Evolutionary conservation across 2,113 vertebrate genomes (phyloP).

Genomic region (Chunga burmeisteri): DNA sequence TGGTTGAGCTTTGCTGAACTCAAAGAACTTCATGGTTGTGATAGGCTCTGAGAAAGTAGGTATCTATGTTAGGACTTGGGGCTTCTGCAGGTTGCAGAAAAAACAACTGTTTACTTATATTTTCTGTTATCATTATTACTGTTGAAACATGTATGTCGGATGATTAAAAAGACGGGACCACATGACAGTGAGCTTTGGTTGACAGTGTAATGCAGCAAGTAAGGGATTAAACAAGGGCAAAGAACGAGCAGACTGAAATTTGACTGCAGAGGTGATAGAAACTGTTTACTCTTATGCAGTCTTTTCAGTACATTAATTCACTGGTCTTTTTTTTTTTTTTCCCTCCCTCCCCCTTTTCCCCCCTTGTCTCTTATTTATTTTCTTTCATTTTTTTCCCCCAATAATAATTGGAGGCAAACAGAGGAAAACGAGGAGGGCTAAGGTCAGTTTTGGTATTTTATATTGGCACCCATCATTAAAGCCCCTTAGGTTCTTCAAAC

Average conservation of each 20-base stretch:
- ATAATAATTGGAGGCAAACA: neutral
- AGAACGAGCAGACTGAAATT: neutral
- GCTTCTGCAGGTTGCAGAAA: neutral
- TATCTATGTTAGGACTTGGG: neutral
- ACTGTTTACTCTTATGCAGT: neutral
- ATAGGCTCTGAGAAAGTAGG: neutral
- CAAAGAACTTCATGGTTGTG: neutral
- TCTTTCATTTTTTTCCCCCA: neutral
- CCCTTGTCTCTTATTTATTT: neutral
- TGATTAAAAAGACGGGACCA: neutral
- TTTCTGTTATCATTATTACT: neutral
- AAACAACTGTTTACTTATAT: fast-evolving
- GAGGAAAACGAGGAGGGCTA: neutral
- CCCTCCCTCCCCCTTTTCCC: neutral
- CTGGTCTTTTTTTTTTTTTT: neutral
- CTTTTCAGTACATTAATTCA: neutral
- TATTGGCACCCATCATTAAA: conserved; percentile 25
- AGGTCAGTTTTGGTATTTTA: neutral
- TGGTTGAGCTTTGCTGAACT: neutral
- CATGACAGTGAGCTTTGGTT: neutral
- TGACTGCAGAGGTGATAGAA: neutral
- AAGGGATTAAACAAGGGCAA: neutral
- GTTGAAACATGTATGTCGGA: neutral
- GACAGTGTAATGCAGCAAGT: neutral
- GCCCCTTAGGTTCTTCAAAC: conserved; percentile 33